Conservation (phyloP, 2,797 vertebrate species). For the Melanotaenia boesemani region DNA sequence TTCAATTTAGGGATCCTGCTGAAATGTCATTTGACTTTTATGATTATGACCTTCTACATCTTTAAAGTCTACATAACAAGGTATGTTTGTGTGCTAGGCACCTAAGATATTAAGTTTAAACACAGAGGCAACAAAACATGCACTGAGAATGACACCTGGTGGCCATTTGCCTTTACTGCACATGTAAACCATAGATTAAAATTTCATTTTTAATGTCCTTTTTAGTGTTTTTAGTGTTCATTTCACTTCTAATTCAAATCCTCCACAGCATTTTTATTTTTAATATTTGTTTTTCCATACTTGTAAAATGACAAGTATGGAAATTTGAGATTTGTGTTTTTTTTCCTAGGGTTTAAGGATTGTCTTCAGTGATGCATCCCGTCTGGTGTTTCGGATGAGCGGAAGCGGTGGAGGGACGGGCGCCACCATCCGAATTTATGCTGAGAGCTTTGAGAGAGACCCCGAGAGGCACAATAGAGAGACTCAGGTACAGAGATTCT, state of each 20-base stretch:
- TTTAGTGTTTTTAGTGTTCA: not conserved
- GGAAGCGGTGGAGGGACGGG: slow-evolving; percentile 90
- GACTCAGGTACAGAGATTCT: slow-evolving; percentile 88
- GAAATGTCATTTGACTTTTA: not conserved
- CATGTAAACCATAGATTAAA: not conserved
- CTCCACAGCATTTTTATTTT: not conserved
- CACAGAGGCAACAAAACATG: slow-evolving; percentile 6
- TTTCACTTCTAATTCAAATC: not conserved
- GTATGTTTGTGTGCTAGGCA: not conserved
- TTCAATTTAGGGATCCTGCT: not conserved
- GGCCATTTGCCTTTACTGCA: slow-evolving; percentile 46
- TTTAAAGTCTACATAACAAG: not conserved
- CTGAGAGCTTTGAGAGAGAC: slow-evolving; percentile 95
- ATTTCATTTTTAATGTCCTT: not conserved
- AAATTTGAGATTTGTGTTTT: not conserved
- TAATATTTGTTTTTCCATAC: not conserved
- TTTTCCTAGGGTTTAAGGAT: slow-evolving; percentile 90
- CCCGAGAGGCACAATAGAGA: slow-evolving; percentile 92
- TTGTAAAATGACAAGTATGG: not conserved
- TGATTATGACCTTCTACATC: slow-evolving; percentile 15
- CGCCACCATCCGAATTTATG: slow-evolving; percentile 93
- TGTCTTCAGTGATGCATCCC: slow-evolving; percentile 90
- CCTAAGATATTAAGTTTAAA: not conserved
- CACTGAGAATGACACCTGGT: slow-evolving; percentile 73
- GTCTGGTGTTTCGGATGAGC: slow-evolving; percentile 95